phyloP scores from a whole-genome alignment of 2,797 vertebrate species.

The Diplodus sargus region DNA sequence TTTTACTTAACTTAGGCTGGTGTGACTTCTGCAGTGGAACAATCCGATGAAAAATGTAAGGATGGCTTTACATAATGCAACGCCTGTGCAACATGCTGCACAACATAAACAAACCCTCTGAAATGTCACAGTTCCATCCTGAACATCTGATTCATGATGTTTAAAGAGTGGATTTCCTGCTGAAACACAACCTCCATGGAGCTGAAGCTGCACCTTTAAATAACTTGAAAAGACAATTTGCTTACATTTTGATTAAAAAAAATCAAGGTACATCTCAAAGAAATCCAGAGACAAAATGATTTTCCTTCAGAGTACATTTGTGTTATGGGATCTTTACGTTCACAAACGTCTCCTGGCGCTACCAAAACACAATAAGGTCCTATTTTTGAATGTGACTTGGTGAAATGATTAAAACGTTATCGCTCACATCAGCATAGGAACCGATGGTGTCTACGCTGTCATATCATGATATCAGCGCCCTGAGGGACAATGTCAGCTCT shows the following conservation, averaged over 20 bases:
- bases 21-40: slow-evolving; percentile 37
- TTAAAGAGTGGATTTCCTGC: background rate
- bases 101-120: background rate
- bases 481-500: slow-evolving; percentile 36
- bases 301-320: background rate
- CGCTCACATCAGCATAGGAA: background rate
- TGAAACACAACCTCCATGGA: background rate
- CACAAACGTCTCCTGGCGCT: background rate
- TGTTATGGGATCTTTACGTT: background rate
- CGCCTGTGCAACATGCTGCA: slow-evolving; percentile 34
- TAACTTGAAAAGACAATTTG: background rate
- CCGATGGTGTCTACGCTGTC: slow-evolving; percentile 13
- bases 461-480: slow-evolving; percentile 1
- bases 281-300: background rate
- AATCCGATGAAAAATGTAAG: slow-evolving; percentile 33
- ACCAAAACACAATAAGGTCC: background rate
- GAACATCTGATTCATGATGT: background rate
- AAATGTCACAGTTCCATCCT: background rate
- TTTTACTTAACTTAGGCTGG: background rate
- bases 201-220: background rate
- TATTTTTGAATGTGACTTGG: slow-evolving; percentile 6
- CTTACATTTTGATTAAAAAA: background rate
- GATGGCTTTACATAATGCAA: slow-evolving; percentile 35
- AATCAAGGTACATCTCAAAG: background rate
- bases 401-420: slow-evolving; percentile 8